Evolutionary conservation across 2,113 vertebrate species (phyloP), one percentile per base, ranked within the genome.

Genomic region (Lepisosteus osseus): DNA sequence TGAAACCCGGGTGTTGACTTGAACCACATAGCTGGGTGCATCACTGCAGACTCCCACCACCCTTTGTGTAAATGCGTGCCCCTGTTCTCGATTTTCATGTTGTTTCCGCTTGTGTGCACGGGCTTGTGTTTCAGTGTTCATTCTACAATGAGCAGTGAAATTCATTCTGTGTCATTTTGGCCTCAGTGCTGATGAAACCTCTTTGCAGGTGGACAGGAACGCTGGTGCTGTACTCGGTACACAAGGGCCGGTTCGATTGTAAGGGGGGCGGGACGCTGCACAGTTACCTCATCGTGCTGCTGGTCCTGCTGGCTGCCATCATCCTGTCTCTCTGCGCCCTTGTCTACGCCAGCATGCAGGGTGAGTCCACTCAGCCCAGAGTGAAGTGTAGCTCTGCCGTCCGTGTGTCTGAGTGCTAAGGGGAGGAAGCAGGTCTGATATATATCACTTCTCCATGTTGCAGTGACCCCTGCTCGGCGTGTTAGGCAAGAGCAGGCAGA

Each of bases 301-400:
- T 99, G 0, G 5, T 94, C 0, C 88, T 99, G 43, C 83, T 99
- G 70, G 93, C 87, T 0, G 71, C 90, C n/a, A 92, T 98, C 61
- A 94, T 98, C 74, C 79, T 95, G 12, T 88, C 80, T 0, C 69
- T 98, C 0, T 88, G 81, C n/a, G 92, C 93, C 2, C 93, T 98
- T 4, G 90, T 97, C 0, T 95, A 91, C 3, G 2, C 96, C 87
- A 98, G 97, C 73, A 97, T 95, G 87, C 95, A 91, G 92, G 97
- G 97, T 98, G 87, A 83, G 69, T 47, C 14, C 15, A 14, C 61
- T 71, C 13, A 51, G 9, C 29, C 29, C 29, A 1, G 47, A 51
- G 47, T 3, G 57, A 59, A n/a, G 14, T n/a, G 57, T 4, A n/a
- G 12, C 4, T 2, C n/a, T 59, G 13, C n/a, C n/a, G 14, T 6